A percentile compares a stretch with the other conserved stretches of the same genome.
Evolutionary conservation across 2,888 invertebrate species (phyloP).

Genomic region (Erebia ligea): DNA sequence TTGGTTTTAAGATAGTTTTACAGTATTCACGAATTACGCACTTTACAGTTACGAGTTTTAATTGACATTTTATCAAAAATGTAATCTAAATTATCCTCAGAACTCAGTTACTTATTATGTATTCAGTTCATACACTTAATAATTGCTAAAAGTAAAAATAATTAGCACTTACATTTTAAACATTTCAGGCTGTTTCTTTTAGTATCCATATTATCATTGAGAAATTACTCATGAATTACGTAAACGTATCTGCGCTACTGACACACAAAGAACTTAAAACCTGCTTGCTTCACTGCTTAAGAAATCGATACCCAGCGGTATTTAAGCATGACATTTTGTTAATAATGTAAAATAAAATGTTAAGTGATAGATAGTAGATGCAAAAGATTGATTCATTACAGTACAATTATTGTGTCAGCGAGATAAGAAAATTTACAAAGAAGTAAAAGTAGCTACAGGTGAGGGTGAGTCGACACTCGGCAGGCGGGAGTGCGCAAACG

Average conservation of each 20-base stretch:
- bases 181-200: slow-evolving; percentile 20
- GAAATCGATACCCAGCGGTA: slow-evolving; percentile 27
- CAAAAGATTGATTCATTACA: neutral
- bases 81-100: too few relatives aligned
- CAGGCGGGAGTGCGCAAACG: slow-evolving; percentile 66
- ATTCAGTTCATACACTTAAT: slow-evolving; percentile 13
- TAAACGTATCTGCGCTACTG: slow-evolving; percentile 45
- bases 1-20: too few relatives aligned
- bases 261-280: slow-evolving; percentile 42
- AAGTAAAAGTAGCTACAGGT: slow-evolving; percentile 34
- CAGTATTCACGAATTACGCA: too few relatives aligned
- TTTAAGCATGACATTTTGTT: slow-evolving; percentile 19
- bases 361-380: neutral
- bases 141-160: slow-evolving; percentile 15
- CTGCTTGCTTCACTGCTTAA: slow-evolving; percentile 29
- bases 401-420: slow-evolving; percentile 8
- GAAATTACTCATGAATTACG: slow-evolving; percentile 56
- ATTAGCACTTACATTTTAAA: slow-evolving; percentile 14
- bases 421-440: slow-evolving; percentile 14
- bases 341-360: slow-evolving; percentile 17
- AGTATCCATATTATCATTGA: slow-evolving; percentile 41
- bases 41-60: too few relatives aligned
- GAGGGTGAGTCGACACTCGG: slow-evolving; percentile 61
- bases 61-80: too few relatives aligned
- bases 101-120: slow-evolving; percentile 9